Conservation (phyloP, 2,888 invertebrate species). For the Sussaba pulchella region DNA sequence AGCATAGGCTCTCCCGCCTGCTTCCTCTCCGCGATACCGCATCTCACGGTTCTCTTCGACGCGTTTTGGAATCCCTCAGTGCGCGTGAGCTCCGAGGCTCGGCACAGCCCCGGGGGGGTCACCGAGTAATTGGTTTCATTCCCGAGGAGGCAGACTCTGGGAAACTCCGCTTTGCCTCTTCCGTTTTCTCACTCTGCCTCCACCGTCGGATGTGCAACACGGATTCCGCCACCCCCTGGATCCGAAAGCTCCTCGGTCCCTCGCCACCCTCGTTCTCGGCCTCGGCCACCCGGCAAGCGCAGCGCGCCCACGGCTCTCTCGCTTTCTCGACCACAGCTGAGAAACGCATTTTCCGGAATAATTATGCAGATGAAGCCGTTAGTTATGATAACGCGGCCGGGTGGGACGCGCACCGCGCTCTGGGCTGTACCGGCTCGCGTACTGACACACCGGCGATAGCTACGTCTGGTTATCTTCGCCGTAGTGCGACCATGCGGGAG, state of each 20-base stretch:
- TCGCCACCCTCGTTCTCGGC: conserved; percentile 52
- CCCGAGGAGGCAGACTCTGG: conserved; percentile 80
- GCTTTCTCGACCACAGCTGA: conserved; percentile 72
- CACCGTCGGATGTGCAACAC: conserved; percentile 37
- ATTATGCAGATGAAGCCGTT: conserved; percentile 83
- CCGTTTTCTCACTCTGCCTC: conserved; percentile 53
- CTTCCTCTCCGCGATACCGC: conserved; percentile 48
- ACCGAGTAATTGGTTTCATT: conserved; percentile 84
- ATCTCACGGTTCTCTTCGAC: conserved; percentile 67
- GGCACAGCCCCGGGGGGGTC: conserved; percentile 77
- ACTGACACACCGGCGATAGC: conserved; percentile 49
- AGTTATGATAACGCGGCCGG: conserved; percentile 80
- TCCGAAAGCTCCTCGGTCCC: conserved; percentile 63
- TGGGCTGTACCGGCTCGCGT: conserved; percentile 26
- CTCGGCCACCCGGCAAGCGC: conserved; percentile 29
- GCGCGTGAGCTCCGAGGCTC: conserved; percentile 66
- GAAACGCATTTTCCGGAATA: conserved; percentile 81
- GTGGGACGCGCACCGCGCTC: conserved; percentile 53
- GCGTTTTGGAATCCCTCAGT: conserved; percentile 59
- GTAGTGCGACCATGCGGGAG: conserved; percentile 33
- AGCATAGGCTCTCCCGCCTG: conserved; percentile 53
- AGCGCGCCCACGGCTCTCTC: conserved; percentile 68
- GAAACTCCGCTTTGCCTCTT: conserved; percentile 56
- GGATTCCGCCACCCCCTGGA: conserved; percentile 63
- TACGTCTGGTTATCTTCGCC: conserved; percentile 74